Conservation (phyloP, 1,140 invertebrate genomes). For the Phthorimaea operculella region DNA sequence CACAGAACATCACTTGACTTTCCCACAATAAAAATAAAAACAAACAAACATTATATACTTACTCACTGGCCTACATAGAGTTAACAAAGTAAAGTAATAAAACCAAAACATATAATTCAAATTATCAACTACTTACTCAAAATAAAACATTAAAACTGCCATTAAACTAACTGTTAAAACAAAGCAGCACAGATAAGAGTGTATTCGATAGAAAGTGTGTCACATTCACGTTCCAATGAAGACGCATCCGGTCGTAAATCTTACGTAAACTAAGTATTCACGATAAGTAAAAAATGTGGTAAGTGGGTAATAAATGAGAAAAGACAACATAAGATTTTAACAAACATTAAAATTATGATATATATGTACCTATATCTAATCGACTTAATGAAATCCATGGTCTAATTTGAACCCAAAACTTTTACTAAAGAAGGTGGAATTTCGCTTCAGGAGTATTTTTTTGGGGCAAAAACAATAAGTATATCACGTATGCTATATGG, state of each 20-base stretch:
- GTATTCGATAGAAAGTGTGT: slow-evolving; percentile 51
- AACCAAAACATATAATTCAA: not conserved
- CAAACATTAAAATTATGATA: not conserved
- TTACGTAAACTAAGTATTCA: slow-evolving; percentile 44
- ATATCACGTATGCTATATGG: no score
- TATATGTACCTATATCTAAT: no score
- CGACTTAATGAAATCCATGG: no score
- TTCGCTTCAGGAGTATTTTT: no score
- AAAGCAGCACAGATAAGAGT: slow-evolving; percentile 42
- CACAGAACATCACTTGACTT: no score
- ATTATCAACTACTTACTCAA: slow-evolving; percentile 19
- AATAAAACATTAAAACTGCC: slow-evolving; percentile 33
- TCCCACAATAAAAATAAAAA: no score
- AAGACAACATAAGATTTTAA: slow-evolving; percentile 29
- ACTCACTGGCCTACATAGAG: no score
- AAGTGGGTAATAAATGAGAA: slow-evolving; percentile 30
- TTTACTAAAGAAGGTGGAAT: no score
- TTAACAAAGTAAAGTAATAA: no score
- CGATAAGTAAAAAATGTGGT: slow-evolving; percentile 41
- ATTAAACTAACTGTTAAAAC: slow-evolving; percentile 33
- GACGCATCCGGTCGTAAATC: slow-evolving; percentile 54
- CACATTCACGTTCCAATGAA: slow-evolving; percentile 48
- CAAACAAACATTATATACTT: no score
- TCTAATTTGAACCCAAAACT: no score
- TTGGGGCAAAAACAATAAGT: no score